A percentile compares a stretch with the other conserved stretches of the same genome.
Conservation (phyloP, 2,888 invertebrate species). For the Lasioglossum lativentre region DNA sequence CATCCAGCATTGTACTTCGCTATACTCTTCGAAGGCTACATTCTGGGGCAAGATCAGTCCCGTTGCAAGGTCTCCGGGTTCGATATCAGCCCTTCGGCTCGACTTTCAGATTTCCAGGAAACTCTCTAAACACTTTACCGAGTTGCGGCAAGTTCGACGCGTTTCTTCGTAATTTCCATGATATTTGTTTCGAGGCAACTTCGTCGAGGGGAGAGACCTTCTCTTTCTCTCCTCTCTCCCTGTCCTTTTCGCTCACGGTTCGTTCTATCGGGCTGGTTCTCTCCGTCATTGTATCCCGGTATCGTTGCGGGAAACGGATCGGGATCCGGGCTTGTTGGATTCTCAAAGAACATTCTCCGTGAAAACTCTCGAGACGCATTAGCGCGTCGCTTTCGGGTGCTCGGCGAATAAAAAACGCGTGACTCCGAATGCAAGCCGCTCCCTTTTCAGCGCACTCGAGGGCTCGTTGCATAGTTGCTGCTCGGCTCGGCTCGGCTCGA, state of each 20-base stretch:
- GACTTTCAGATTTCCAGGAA: conserved; percentile 43
- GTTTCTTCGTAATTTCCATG: conserved; percentile 61
- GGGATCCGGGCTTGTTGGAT: conserved; percentile 32
- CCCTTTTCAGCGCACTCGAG: conserved; percentile 7
- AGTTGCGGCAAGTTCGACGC: conserved; percentile 48
- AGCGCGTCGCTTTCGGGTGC: conserved; percentile 27
- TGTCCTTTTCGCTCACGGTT: neutral
- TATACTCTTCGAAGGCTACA: neutral
- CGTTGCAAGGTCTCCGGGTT: neutral
- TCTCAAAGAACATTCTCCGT: conserved; percentile 35
- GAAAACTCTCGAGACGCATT: conserved; percentile 49
- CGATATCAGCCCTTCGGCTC: conserved; percentile 6
- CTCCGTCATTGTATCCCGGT: conserved; percentile 26
- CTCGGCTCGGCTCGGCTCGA: conserved; percentile 7
- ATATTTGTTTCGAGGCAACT: conserved; percentile 55
- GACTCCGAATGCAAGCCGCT: conserved; percentile 20
- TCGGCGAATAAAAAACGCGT: conserved; percentile 21
- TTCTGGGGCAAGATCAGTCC: neutral
- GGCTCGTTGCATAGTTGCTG: neutral
- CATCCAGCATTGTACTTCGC: neutral
- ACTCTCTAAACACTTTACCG: conserved; percentile 15
- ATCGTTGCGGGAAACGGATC: conserved; percentile 13
- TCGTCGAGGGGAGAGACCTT: conserved; percentile 57
- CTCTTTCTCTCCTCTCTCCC: conserved; percentile 17
- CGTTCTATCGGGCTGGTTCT: neutral